Percentiles rank a stretch among this genome's conserved stretches.
These are phyloP conservation scores for Rallus crepitans DNA, from an alignment of 2,797 vertebrate genomes.

Conservation along the genomic window DNA sequence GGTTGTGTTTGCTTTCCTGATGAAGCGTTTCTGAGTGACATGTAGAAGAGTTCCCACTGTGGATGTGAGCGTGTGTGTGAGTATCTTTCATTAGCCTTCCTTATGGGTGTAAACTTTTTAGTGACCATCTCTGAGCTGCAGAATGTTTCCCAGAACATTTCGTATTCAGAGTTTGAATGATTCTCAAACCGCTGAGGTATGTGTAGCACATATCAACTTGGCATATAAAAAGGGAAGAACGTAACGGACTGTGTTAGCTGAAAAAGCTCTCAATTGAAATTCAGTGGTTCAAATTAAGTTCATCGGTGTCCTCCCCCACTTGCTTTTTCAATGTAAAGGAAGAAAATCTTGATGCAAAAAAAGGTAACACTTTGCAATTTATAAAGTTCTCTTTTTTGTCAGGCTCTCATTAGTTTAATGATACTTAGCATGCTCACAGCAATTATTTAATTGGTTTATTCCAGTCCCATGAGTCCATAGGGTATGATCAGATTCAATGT, in stretches of 20 bases:
- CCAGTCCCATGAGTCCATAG: not conserved
- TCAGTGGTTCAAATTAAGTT: not conserved
- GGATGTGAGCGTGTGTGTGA: conserved; percentile 13
- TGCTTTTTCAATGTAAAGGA: not conserved
- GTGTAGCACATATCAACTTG: conserved; percentile 18
- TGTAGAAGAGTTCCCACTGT: not conserved
- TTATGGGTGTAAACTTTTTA: not conserved
- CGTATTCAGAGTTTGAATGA: not conserved
- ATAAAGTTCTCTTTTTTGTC: not conserved
- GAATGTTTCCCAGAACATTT: conserved; percentile 48
- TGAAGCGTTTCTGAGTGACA: conserved; percentile 83
- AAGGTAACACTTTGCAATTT: not conserved
- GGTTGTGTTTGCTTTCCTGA: conserved; percentile 54
- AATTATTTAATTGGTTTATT: conserved; percentile 40
- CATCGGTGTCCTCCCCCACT: not conserved
- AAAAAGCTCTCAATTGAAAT: not conserved
- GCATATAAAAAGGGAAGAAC: conserved; percentile 50
- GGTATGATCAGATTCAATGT: conserved; percentile 28
- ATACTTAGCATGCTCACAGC: conserved; percentile 13
- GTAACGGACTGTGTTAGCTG: not conserved
- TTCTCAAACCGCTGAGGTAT: conserved; percentile 33
- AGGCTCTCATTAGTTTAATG: not conserved
- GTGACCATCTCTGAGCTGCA: conserved; percentile 6
- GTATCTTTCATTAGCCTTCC: not conserved
- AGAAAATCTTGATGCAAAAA: conserved; percentile 42